phyloP scores from a whole-genome alignment of 2,888 invertebrate genomes.

The Morinoia aosen region DNA sequence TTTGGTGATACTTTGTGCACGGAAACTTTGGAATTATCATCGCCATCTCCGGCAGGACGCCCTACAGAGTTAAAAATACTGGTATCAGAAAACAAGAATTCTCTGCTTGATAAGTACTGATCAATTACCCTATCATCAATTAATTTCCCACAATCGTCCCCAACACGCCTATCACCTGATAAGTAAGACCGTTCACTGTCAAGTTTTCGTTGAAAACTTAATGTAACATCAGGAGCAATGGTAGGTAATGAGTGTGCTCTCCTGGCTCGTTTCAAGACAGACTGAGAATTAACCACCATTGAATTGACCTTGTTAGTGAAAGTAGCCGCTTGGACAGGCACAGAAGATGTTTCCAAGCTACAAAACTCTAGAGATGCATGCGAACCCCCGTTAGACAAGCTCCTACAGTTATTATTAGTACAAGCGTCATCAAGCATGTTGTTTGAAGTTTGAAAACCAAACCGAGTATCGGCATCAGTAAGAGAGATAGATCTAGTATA shows the following conservation, averaged over 20 bases:
- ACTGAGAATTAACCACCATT: slow-evolving; percentile 62
- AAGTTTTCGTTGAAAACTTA: neutral
- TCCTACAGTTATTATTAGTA: slow-evolving; percentile 22
- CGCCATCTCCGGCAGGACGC: neutral
- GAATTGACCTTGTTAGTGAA: slow-evolving; percentile 63
- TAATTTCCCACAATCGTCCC: neutral
- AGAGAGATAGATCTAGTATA: neutral
- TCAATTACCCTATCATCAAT: slow-evolving; percentile 36
- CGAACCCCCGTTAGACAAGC: slow-evolving; percentile 31
- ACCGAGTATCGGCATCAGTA: neutral
- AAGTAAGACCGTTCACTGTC: neutral
- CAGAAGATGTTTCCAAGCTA: slow-evolving; percentile 38
- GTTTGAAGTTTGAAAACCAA: neutral
- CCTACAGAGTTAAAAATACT: slow-evolving; percentile 32
- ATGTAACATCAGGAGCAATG: neutral
- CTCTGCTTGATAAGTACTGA: slow-evolving; percentile 32
- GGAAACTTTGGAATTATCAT: slow-evolving; percentile 19
- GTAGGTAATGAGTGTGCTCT: slow-evolving; percentile 63
- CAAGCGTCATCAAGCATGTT: neutral
- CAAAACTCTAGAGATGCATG: slow-evolving; percentile 14
- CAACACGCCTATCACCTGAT: neutral
- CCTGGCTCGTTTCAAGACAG: slow-evolving; percentile 59
- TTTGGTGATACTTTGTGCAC: slow-evolving; percentile 33
- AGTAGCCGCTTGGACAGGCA: slow-evolving; percentile 57
- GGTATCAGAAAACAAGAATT: neutral